These are phyloP conservation scores for Prorops nasuta DNA, from an alignment of 1,140 invertebrate species.

Conservation along the genomic window DNA sequence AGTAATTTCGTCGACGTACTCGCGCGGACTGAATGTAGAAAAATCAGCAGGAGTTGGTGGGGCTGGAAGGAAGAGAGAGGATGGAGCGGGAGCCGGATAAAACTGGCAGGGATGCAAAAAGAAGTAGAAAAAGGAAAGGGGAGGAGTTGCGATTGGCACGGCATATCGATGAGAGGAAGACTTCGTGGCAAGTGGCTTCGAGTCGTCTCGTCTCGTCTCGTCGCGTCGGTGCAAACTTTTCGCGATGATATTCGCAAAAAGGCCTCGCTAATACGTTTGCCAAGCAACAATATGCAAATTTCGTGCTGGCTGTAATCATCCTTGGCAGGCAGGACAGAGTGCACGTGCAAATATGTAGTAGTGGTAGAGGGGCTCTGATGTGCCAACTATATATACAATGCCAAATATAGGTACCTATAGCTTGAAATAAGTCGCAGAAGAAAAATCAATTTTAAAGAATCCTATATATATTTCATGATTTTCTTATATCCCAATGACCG, in stretches of 20 bases:
- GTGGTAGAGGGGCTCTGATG: neutral
- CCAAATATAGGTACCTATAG: neutral
- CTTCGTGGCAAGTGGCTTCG: neutral
- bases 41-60: no score
- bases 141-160: neutral
- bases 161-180: neutral
- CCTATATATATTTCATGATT: no score
- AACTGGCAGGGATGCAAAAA: neutral
- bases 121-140: neutral
- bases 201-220: neutral
- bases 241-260: neutral
- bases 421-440: neutral
- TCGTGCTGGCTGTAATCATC: neutral
- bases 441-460: neutral
- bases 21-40: no score
- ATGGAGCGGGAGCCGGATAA: no score
- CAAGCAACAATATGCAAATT: neutral
- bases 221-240: neutral
- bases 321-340: neutral
- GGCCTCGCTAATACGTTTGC: neutral
- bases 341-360: no score
- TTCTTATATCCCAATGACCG: no score
- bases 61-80: no score
- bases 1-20: no score
- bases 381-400: neutral